Percentiles rank a stretch among this genome's conserved stretches.
Evolutionary conservation across 2,113 vertebrate genomes (phyloP).

Genomic region (Myodes glareolus): DNA sequence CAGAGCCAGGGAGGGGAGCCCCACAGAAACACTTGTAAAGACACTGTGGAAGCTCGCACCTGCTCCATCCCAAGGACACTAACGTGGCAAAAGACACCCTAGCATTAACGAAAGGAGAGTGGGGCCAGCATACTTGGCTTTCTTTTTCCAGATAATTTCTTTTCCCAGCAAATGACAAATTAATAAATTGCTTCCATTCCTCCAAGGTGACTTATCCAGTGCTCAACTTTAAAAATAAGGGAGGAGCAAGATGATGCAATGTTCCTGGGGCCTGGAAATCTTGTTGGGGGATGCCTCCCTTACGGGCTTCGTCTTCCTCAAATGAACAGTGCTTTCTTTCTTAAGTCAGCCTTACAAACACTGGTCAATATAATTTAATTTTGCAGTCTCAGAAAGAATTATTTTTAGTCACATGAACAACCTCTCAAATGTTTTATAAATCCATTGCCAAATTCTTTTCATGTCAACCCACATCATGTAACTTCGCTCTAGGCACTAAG

Average conservation of each 20-base stretch:
- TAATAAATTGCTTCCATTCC: slow-evolving; percentile 69
- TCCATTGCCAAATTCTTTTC: background rate
- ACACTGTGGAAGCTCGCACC: slow-evolving; percentile 87
- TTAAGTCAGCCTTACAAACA: slow-evolving; percentile 6
- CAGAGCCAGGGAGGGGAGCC: slow-evolving; percentile 83
- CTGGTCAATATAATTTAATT: background rate
- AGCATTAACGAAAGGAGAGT: slow-evolving; percentile 67
- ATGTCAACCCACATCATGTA: background rate
- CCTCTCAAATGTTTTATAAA: background rate
- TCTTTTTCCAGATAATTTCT: slow-evolving; percentile 51
- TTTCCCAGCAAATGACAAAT: slow-evolving; percentile 64
- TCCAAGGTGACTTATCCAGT: slow-evolving; percentile 77
- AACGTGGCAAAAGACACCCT: slow-evolving; percentile 78
- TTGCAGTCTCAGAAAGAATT: slow-evolving; percentile 34
- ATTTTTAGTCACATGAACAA: slow-evolving; percentile 2
- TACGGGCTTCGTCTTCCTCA: background rate
- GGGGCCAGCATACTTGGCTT: background rate
- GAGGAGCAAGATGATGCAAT: slow-evolving; percentile 30
- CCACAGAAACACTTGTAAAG: slow-evolving; percentile 89
- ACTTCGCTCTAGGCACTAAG: background rate
- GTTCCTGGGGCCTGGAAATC: background rate
- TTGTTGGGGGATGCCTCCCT: background rate
- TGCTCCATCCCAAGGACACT: slow-evolving; percentile 86
- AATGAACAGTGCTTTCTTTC: background rate
- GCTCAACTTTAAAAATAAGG: slow-evolving; percentile 60